These are phyloP conservation scores for rabbit (Oryctolagus cuniculus) DNA, from an alignment of 2,113 vertebrate genomes.

Conservation along the genomic window mOryCun1.1 NC_091432.1:211617001-211617500, in stretches of 20 bases:
- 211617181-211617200: background rate
- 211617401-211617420: background rate
- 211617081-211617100: background rate
- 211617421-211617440: background rate
- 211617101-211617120: background rate
- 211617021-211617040: background rate
- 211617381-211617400: background rate
- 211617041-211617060: background rate
- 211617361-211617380: background rate
- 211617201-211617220: background rate
- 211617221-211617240: background rate
- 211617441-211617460: background rate
- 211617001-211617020: background rate
- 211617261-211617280: background rate
- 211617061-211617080: background rate
- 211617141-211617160: background rate
- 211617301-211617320: constrained; percentile 3
- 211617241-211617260: background rate
- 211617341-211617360: background rate
- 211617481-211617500: background rate
- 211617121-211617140: background rate
- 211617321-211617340: constrained; percentile 7
- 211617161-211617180: background rate
- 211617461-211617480: background rate
- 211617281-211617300: background rate